These are phyloP conservation scores for Andrena flavipes DNA, from an alignment of 2,888 invertebrate species.

Conservation along the genomic window DNA sequence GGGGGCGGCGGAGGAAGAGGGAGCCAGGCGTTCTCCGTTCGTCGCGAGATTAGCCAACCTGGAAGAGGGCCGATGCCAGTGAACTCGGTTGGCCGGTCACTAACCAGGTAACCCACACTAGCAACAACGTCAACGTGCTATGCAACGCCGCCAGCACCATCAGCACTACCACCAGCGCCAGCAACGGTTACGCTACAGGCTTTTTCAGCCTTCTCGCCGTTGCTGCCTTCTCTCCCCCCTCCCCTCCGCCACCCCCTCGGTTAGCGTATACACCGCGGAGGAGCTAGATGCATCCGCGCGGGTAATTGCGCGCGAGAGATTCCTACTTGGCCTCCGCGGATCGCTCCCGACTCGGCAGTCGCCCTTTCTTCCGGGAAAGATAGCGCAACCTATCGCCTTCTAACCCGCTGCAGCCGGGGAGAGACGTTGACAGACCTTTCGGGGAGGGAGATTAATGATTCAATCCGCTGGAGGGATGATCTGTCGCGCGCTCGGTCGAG, in stretches of 20 bases:
- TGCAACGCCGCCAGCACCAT: slow-evolving; percentile 72
- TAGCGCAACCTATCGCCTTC: slow-evolving; percentile 24
- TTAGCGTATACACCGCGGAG: slow-evolving; percentile 25
- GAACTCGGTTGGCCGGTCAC: slow-evolving; percentile 85
- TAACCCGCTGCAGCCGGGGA: neutral
- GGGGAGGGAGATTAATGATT: neutral
- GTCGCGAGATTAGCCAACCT: slow-evolving; percentile 83
- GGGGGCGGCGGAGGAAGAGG: slow-evolving; percentile 30
- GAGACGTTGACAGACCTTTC: neutral
- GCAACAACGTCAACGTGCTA: slow-evolving; percentile 82
- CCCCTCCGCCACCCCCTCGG: neutral
- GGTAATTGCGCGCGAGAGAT: slow-evolving; percentile 75
- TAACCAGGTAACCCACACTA: slow-evolving; percentile 85
- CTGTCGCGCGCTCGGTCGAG: neutral
- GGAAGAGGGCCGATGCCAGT: slow-evolving; percentile 84
- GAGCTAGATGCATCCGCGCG: slow-evolving; percentile 69
- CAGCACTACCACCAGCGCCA: slow-evolving; percentile 72
- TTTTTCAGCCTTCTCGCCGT: slow-evolving; percentile 81
- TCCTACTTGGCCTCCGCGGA: slow-evolving; percentile 39
- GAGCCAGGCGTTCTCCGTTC: slow-evolving; percentile 71
- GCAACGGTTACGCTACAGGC: slow-evolving; percentile 82
- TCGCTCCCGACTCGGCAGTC: slow-evolving; percentile 49
- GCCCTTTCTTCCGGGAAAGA: slow-evolving; percentile 53
- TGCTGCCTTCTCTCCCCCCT: slow-evolving; percentile 6
- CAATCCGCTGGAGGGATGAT: neutral